Percentiles rank a stretch among this genome's conserved stretches.
phyloP scores from a whole-genome alignment of 2,113 vertebrate genomes.

The Chrysemys picta region DNA sequence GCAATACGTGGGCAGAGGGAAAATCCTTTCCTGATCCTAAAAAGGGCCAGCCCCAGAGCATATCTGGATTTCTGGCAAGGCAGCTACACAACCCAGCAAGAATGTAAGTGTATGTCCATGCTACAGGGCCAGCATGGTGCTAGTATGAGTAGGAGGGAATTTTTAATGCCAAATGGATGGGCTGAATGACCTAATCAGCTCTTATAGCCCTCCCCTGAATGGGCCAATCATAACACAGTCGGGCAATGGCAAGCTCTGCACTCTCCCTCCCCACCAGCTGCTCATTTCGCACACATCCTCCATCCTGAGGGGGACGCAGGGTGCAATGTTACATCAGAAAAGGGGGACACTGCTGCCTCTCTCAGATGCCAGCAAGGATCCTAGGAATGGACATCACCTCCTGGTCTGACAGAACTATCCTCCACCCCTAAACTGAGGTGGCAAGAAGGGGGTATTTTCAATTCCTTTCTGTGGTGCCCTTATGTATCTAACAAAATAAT shows the following conservation, averaged over 20 bases:
- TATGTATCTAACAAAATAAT: background rate
- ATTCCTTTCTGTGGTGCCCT: background rate
- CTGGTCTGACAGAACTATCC: background rate
- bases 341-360: background rate
- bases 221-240: background rate
- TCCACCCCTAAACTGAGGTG: background rate
- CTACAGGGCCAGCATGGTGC: background rate
- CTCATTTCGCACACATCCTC: background rate
- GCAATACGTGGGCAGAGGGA: background rate
- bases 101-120: background rate
- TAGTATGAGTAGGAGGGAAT: background rate
- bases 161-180: background rate
- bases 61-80: background rate
- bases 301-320: background rate
- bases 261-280: background rate
- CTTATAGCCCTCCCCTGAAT: background rate
- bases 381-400: background rate
- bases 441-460: background rate
- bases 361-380: background rate
- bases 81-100: background rate
- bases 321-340: background rate
- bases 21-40: background rate
- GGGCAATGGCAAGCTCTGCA: background rate
- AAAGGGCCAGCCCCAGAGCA: background rate
- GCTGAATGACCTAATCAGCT: background rate